A percentile compares a stretch with the other conserved stretches of the same genome.
Conservation (phyloP, 1,140 invertebrate species). For the Saxidomus purpurata region DNA sequence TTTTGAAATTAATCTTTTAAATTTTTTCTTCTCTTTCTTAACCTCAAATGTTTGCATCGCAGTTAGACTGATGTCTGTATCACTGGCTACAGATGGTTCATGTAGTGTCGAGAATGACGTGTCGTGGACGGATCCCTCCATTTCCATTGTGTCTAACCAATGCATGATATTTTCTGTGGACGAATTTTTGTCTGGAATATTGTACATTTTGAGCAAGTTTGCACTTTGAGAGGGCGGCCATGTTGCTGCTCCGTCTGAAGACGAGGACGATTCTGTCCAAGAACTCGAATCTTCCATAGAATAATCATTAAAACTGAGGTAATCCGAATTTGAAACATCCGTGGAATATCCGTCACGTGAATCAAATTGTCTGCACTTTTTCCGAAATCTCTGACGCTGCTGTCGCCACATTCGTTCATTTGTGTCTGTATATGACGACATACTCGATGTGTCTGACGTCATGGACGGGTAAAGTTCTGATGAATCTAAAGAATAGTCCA, state of each 20-base stretch:
- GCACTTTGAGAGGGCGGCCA: conserved; percentile 55
- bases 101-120: conserved; percentile 17
- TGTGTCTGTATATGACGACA: conserved; percentile 40
- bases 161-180: conserved; percentile 63
- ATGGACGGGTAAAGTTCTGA: conserved; percentile 57
- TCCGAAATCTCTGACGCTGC: background rate
- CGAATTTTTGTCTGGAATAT: conserved; percentile 54
- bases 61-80: conserved; percentile 57
- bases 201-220: conserved; percentile 51
- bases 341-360: conserved; percentile 49
- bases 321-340: conserved; percentile 63
- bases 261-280: conserved; percentile 45
- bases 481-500: conserved; percentile 58
- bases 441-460: conserved; percentile 62
- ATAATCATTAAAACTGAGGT: conserved; percentile 65
- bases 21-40: conserved; percentile 56
- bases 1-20: conserved; percentile 57
- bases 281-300: conserved; percentile 61
- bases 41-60: conserved; percentile 62
- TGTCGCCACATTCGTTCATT: conserved; percentile 21
- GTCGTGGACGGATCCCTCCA: conserved; percentile 12
- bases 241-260: conserved; percentile 53
- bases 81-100: conserved; percentile 49
- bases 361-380: conserved; percentile 16
- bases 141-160: conserved; percentile 57